Evolutionary conservation across 2,113 vertebrate species (phyloP).

Genomic region (Heteronetta atricapilla): DNA sequence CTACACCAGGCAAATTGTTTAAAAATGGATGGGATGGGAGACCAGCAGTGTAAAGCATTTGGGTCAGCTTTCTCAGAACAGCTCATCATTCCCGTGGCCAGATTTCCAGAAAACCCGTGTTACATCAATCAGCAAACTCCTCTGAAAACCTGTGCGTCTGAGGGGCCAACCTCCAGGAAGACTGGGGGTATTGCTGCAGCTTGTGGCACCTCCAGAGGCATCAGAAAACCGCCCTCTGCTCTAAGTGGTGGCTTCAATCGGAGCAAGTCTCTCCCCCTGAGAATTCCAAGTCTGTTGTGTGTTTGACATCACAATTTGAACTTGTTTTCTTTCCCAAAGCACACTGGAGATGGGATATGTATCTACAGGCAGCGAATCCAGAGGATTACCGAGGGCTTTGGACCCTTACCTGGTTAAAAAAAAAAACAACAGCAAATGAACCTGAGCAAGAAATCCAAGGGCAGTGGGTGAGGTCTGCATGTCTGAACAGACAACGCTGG

Average conservation of each 20-base stretch:
- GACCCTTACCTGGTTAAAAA: background rate
- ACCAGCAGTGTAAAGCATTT: background rate
- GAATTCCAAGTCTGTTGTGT: background rate
- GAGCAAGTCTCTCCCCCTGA: rapidly evolving
- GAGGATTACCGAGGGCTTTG: background rate
- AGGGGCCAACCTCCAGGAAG: background rate
- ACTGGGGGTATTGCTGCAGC: background rate
- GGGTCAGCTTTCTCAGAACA: background rate
- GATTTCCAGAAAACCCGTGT: background rate
- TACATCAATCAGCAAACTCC: background rate
- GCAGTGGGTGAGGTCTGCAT: background rate
- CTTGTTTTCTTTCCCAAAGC: background rate
- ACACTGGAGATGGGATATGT: background rate
- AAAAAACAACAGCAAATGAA: background rate
- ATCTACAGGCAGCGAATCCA: background rate
- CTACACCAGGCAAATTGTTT: background rate
- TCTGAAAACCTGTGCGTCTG: background rate
- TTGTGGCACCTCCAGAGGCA: background rate
- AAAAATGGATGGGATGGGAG: background rate
- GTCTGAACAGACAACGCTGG: background rate
- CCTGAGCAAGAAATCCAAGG: background rate
- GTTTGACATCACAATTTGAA: background rate
- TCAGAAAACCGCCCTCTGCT: background rate
- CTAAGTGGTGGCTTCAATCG: background rate
- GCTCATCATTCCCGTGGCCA: background rate